These are phyloP conservation scores for Seriola aureovittata DNA, from an alignment of 2,113 vertebrate genomes.

Conservation along the genomic window DNA sequence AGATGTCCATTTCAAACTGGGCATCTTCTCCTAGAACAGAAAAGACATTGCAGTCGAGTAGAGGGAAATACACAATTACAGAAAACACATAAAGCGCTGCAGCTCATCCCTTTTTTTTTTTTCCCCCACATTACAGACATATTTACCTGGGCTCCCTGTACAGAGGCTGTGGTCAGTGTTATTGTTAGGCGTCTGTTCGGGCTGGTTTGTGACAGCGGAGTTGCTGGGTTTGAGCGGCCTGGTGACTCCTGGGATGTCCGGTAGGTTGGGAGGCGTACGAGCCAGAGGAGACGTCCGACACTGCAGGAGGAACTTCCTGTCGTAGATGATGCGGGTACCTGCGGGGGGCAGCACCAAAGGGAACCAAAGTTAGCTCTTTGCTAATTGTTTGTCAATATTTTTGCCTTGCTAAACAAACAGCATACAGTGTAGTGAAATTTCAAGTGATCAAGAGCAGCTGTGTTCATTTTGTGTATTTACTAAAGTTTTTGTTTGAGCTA, in stretches of 20 bases:
- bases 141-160: constrained; percentile 77
- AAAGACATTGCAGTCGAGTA: not conserved
- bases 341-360: not conserved
- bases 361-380: not conserved
- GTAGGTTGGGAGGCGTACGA: constrained; percentile 90
- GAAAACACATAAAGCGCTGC: not conserved
- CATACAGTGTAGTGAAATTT: not conserved
- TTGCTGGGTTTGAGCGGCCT: constrained; percentile 82
- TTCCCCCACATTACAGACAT: not conserved
- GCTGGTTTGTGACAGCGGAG: constrained; percentile 62
- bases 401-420: not conserved
- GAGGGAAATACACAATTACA: not conserved
- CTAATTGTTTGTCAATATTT: no score
- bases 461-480: not conserved
- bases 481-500: not conserved
- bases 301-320: constrained; percentile 94
- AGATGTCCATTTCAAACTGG: constrained; percentile 88
- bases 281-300: constrained; percentile 93
- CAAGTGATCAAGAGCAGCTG: not conserved
- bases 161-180: constrained; percentile 63
- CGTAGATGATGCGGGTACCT: constrained; percentile 92
- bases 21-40: constrained; percentile 76
- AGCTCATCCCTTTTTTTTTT: not conserved
- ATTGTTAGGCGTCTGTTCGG: constrained; percentile 56
- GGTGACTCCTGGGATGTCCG: constrained; percentile 93